phyloP scores from a whole-genome alignment of 64 coral and sea anemone genomes.

The Montipora foliosa region DNA sequence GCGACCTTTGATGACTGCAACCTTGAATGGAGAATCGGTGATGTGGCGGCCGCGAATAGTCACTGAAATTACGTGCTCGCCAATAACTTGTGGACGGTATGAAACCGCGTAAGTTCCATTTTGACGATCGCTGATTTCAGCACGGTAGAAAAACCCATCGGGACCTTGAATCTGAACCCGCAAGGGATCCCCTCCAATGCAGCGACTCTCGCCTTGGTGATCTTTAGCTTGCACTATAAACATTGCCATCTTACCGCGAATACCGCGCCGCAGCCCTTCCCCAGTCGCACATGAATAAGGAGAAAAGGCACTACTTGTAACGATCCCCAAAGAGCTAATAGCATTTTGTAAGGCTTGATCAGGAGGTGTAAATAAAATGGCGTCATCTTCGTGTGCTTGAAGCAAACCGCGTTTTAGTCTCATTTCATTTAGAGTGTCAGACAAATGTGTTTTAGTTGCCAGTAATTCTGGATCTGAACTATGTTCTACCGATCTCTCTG shows the following conservation, averaged over 20 bases:
- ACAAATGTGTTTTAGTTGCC: conserved; percentile 74
- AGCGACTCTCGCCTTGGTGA: conserved; percentile 97
- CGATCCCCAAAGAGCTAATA: conserved; percentile 97
- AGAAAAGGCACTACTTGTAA: conserved; percentile 92
- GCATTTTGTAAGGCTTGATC: conserved; percentile 97
- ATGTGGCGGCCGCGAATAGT: conserved; percentile 99
- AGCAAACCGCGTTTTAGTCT: conserved; percentile 85
- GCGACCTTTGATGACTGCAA: conserved; percentile 97
- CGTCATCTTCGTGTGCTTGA: conserved; percentile 95
- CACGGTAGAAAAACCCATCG: conserved; percentile 91
- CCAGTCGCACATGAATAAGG: conserved; percentile 89
- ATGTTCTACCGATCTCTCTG: conserved; percentile 80
- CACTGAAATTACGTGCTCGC: conserved; percentile 95
- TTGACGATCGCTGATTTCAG: conserved; percentile 97
- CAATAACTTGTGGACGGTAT: conserved; percentile 94
- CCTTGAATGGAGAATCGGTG: conserved; percentile 91
- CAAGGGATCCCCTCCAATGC: conserved; percentile 93
- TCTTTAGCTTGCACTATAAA: conserved; percentile 97
- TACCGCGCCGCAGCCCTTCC: conserved; percentile 83
- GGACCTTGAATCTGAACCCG: conserved; percentile 87
- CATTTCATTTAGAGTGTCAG: conserved; percentile 92
- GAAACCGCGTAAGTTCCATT: conserved; percentile 97
- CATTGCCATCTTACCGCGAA: conserved; percentile 93
- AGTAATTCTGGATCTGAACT: conserved; percentile 77
- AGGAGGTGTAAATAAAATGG: conserved; percentile 99